These are phyloP conservation scores for Epistrophe eligans DNA, from an alignment of 2,888 invertebrate genomes.

Conservation along the genomic window DNA sequence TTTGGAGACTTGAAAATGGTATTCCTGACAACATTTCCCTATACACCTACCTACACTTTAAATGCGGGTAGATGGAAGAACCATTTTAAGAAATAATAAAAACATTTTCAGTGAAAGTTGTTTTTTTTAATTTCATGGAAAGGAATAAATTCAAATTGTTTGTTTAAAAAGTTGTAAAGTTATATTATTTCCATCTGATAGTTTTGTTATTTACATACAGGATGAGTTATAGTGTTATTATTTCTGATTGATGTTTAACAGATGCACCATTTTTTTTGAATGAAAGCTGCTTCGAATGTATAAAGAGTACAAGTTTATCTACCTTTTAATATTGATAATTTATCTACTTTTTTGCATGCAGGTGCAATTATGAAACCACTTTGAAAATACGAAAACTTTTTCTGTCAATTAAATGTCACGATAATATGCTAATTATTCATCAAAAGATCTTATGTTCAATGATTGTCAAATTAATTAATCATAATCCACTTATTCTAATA, in stretches of 20 bases:
- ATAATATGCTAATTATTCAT: not conserved
- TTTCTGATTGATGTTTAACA: conserved; percentile 33
- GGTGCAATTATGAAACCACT: not conserved
- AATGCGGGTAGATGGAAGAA: not conserved
- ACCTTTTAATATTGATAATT: not conserved
- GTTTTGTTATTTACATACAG: conserved; percentile 6
- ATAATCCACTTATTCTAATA: not conserved
- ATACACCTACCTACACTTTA: not conserved
- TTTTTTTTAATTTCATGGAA: conserved; percentile 1
- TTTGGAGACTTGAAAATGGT: not conserved
- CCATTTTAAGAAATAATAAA: not conserved
- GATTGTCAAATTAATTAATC: conserved; percentile 5
- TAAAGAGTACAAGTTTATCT: not conserved
- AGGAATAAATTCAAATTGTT: not conserved
- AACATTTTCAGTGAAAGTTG: conserved; percentile 13
- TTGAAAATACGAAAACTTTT: not conserved
- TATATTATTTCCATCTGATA: conserved; percentile 2
- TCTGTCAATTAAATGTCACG: not conserved
- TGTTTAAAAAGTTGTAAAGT: conserved; percentile 14
- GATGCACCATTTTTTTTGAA: not conserved
- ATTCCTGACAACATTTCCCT: not conserved
- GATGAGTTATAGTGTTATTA: conserved; percentile 1
- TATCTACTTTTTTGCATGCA: conserved; percentile 4
- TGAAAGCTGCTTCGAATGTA: not conserved
- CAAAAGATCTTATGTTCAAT: not conserved